phyloP scores from a whole-genome alignment of 2,888 invertebrate species.

The Cephus runcator region DNA sequence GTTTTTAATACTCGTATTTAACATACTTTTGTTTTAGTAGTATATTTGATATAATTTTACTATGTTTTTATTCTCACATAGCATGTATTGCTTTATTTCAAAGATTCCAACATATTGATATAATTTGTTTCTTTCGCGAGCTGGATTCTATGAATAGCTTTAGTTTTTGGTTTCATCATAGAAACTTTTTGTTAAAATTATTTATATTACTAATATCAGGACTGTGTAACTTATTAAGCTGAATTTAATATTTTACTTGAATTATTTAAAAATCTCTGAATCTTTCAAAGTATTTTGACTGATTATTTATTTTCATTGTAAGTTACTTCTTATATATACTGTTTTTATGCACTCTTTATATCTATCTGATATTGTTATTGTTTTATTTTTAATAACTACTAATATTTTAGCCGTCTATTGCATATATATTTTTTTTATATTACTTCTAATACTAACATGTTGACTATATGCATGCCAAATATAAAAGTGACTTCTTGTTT shows the following conservation, averaged over 20 bases:
- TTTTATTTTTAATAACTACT: background rate
- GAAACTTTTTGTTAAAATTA: background rate
- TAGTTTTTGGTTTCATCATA: background rate
- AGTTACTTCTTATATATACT: background rate
- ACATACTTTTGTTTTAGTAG: constrained; percentile 51
- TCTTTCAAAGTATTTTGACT: background rate
- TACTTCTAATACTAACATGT: background rate
- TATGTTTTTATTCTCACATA: background rate
- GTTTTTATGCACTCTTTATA: background rate
- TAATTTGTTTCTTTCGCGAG: background rate
- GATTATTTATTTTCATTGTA: background rate
- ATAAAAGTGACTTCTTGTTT: background rate
- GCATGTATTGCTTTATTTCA: background rate
- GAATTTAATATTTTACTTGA: background rate
- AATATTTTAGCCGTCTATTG: background rate
- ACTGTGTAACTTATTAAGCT: background rate
- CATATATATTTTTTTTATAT: background rate
- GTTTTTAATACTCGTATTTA: constrained; percentile 40
- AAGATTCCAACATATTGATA: background rate
- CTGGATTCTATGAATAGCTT: background rate
- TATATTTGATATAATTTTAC: constrained; percentile 13
- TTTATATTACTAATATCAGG: background rate
- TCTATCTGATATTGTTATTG: background rate
- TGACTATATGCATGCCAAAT: background rate
- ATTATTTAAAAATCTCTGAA: background rate